phyloP scores from a whole-genome alignment of 1,140 invertebrate genomes.

The Monomorium pharaonis region DNA sequence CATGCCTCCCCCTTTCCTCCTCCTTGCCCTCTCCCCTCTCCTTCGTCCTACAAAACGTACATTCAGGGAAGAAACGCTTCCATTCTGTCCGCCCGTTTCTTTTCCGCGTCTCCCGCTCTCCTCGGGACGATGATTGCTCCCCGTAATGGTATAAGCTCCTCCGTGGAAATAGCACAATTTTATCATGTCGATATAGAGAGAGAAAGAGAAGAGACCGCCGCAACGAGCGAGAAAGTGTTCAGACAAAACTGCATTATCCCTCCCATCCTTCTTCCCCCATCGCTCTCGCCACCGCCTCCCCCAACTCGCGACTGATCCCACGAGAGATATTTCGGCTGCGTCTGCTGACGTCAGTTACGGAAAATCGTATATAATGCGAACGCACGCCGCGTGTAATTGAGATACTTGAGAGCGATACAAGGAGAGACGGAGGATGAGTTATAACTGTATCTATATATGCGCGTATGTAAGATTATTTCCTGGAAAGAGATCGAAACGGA shows the following conservation, averaged over 20 bases:
- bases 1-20: not conserved
- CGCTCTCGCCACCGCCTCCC: not conserved
- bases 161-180: constrained; percentile 28
- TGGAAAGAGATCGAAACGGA: not conserved
- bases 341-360: constrained; percentile 31
- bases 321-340: constrained; percentile 26
- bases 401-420: not conserved
- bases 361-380: constrained; percentile 6
- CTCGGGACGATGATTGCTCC: constrained; percentile 4
- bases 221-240: not conserved
- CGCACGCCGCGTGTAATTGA: not conserved
- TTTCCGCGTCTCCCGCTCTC: not conserved
- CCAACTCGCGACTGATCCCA: not conserved
- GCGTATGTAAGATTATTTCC: not conserved
- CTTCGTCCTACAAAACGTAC: not conserved
- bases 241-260: constrained; percentile 29
- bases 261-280: not conserved
- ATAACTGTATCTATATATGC: not conserved
- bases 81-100: not conserved
- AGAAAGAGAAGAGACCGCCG: not conserved
- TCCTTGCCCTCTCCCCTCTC: no score
- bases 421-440: not conserved
- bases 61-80: constrained; percentile 6
- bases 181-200: not conserved
- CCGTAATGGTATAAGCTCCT: constrained; percentile 32